A percentile compares a stretch with the other conserved stretches of the same genome.
Conservation (phyloP, 2,797 vertebrate genomes). For the Argyrosomus regius region DNA sequence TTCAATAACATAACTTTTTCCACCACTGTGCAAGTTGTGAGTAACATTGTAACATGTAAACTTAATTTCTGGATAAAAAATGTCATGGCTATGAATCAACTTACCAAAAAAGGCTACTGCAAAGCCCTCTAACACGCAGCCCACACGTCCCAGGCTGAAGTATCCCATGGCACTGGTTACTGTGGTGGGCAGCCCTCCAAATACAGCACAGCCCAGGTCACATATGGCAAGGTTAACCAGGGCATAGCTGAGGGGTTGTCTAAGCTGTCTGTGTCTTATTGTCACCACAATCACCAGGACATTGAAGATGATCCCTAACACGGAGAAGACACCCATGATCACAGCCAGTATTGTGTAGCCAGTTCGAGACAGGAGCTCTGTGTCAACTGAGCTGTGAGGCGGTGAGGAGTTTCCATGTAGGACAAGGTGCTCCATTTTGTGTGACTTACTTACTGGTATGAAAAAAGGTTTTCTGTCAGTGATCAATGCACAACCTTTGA, state of each 20-base stretch:
- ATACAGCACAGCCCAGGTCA: slow-evolving; percentile 89
- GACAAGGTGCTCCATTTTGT: slow-evolving; percentile 46
- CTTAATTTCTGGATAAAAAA: background rate
- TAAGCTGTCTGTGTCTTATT: slow-evolving; percentile 84
- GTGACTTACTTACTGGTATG: background rate
- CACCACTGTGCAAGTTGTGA: background rate
- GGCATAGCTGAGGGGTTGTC: slow-evolving; percentile 90
- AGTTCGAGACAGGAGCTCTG: slow-evolving; percentile 64
- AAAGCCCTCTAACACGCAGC: slow-evolving; percentile 90
- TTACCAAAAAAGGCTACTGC: slow-evolving; percentile 92
- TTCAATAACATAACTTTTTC: too few species aligned
- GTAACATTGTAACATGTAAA: background rate
- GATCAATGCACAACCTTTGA: background rate
- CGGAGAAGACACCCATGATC: slow-evolving; percentile 77
- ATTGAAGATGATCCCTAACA: slow-evolving; percentile 81
- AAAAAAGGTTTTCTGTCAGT: background rate
- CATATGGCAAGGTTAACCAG: slow-evolving; percentile 90
- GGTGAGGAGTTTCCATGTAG: slow-evolving; percentile 52
- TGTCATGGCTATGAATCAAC: slow-evolving; percentile 36
- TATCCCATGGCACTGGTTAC: slow-evolving; percentile 88
- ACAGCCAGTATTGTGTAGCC: slow-evolving; percentile 73
- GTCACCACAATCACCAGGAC: slow-evolving; percentile 88
- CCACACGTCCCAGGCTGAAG: slow-evolving; percentile 88
- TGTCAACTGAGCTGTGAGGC: slow-evolving; percentile 27
- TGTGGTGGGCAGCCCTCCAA: slow-evolving; percentile 86